phyloP scores from a whole-genome alignment of 2,113 vertebrate species.

The Equus przewalskii region DNA sequence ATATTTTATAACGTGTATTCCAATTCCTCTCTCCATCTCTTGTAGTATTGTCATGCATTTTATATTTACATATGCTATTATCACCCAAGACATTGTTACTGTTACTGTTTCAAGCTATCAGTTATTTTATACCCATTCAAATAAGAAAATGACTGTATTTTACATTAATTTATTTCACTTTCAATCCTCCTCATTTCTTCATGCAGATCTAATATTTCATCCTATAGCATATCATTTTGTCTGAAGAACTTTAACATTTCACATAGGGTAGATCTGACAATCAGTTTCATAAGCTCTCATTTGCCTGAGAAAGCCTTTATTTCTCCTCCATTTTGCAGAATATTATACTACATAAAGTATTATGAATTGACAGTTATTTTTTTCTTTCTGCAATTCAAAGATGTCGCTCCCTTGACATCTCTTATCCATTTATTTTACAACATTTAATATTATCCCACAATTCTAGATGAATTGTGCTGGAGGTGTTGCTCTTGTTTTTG shows the following conservation, averaged over 20 bases:
- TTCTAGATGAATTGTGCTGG: not conserved
- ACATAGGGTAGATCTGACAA: not conserved
- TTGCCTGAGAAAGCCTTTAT: not conserved
- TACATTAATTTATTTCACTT: not conserved
- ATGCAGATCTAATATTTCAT: not conserved
- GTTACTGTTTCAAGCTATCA: not conserved
- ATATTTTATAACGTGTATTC: not conserved
- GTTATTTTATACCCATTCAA: not conserved
- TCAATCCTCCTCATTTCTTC: not conserved
- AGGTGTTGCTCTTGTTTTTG: not conserved
- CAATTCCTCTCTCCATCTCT: not conserved
- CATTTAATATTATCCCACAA: not conserved
- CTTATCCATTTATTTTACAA: not conserved
- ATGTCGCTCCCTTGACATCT: not conserved
- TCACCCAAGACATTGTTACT: not conserved
- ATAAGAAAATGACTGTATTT: not conserved
- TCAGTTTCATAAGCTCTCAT: not conserved
- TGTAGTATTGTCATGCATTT: too few species aligned
- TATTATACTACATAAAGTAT: not conserved
- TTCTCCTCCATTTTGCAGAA: not conserved
- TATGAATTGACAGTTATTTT: not conserved
- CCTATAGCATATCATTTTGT: not conserved
- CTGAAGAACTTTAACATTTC: not conserved
- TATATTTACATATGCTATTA: not conserved
- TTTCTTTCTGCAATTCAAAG: not conserved